Base-by-base conservation (phyloP, 2,888 invertebrate genomes). In the Cyclophora punctaria region DNA sequence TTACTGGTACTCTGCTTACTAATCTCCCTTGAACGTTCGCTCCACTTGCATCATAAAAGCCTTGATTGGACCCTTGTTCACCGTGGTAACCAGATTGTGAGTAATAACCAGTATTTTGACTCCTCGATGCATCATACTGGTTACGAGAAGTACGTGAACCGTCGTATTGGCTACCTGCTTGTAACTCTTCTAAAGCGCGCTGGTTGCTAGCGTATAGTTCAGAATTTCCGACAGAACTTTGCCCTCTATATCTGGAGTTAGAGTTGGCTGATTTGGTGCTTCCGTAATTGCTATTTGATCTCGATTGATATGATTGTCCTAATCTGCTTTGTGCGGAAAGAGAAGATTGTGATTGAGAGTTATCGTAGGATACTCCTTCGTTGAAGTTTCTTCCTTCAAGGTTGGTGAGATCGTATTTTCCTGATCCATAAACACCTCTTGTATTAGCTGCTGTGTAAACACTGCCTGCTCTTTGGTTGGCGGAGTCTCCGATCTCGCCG, bases 371-470 rank as follows among this genome's bases (percentile, higher is more conserved):
- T 5, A 51, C 53, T 34, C 78, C 68, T 64, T 88, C 86, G 48
- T 75, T 76, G 58, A 88, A 88, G 60, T 84, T 83, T 46, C 88
- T 78, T 6, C 86, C 87, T 49, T 73, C 66, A 5, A 88, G 68
- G 53, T 82, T 83, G 47, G 75, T 77, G 1, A 82, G 68, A 54
- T 87, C 84, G 48, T 70, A 82, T 47, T 71, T 60, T 41, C 86
- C 80, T 5, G 83, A 77, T 33, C 87, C 87, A 55, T 77, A 87
- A 41, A 78, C 61, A 41, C 89, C 89, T 59, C 82, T 75, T 3
- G 89, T 81, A 55, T 79, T 87, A n/a, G 83, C 88, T 34, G 86
- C 69, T 43, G 78, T 78, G 52, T 62, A 89, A 1, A 88, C 87
- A 55, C 78, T 81, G 43, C 87, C 87, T 44, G 75, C 71, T 56